Evolutionary conservation across 2,797 vertebrate species (phyloP).

Genomic region (Gallinago solitaria): DNA sequence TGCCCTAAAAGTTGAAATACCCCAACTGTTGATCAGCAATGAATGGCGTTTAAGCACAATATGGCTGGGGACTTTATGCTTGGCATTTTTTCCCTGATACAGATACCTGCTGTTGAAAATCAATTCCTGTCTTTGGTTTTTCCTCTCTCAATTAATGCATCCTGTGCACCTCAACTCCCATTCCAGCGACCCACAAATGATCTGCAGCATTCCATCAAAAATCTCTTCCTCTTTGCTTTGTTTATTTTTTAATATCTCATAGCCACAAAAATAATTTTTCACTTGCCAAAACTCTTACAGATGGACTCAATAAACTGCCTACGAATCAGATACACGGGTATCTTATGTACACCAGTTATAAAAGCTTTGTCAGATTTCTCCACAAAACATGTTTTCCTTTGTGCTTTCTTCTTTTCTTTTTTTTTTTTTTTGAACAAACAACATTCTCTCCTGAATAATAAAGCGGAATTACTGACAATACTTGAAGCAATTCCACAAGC

Average conservation of each 20-base stretch:
- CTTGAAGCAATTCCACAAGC: background rate
- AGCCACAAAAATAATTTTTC: background rate
- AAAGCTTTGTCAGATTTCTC: background rate
- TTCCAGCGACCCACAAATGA: background rate
- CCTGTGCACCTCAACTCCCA: background rate
- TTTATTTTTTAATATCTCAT: background rate
- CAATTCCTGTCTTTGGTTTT: background rate
- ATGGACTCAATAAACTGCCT: background rate
- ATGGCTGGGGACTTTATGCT: background rate
- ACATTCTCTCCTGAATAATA: background rate
- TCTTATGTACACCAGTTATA: background rate
- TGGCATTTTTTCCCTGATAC: background rate
- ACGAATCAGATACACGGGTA: background rate
- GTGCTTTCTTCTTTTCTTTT: background rate
- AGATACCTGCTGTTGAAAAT: background rate
- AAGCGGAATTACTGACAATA: background rate
- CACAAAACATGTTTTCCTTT: background rate
- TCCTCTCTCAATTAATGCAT: conserved; percentile 21
- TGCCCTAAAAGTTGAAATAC: background rate
- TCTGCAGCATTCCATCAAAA: conserved; percentile 5
- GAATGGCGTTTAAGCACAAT: background rate
- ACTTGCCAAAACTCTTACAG: background rate
- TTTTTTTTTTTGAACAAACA: background rate
- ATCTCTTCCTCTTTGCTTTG: background rate
- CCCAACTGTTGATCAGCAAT: rapidly evolving